A percentile compares a stretch with the other conserved stretches of the same genome.
Conservation (phyloP, 2,888 invertebrate genomes). For the Euzetes globulus region DNA sequence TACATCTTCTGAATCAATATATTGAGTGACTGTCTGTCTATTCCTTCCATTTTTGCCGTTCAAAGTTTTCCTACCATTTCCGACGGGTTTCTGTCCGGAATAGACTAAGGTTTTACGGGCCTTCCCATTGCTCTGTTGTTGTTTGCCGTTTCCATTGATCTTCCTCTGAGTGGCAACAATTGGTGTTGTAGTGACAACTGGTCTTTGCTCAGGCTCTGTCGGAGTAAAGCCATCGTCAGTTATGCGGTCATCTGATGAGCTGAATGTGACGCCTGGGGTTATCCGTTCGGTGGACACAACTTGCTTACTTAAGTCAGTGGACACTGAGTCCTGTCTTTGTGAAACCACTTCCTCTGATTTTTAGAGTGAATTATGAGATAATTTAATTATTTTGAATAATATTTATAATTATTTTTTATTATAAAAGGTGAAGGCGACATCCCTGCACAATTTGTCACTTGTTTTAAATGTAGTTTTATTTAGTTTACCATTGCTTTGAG, state of each 20-base stretch:
- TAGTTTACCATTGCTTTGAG: neutral
- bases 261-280: neutral
- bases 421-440: no score
- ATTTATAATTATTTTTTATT: no score
- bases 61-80: neutral
- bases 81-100: neutral
- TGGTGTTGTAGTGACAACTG: neutral
- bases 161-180: neutral
- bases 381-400: neutral
- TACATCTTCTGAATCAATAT: no score
- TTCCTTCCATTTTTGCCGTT: neutral
- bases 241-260: neutral
- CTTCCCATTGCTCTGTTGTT: neutral
- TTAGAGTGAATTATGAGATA: no score
- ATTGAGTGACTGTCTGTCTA: neutral
- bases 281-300: conserved; percentile 8
- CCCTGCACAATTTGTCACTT: no score
- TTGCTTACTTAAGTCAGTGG: neutral
- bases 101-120: neutral
- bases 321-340: neutral
- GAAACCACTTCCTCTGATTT: neutral
- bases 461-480: no score
- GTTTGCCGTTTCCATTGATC: no score
- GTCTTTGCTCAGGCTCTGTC: neutral
- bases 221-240: conserved; percentile 10